A percentile compares a stretch with the other conserved stretches of the same genome.
Conservation (phyloP, 1,140 invertebrate species). For the Formica selysi region DNA sequence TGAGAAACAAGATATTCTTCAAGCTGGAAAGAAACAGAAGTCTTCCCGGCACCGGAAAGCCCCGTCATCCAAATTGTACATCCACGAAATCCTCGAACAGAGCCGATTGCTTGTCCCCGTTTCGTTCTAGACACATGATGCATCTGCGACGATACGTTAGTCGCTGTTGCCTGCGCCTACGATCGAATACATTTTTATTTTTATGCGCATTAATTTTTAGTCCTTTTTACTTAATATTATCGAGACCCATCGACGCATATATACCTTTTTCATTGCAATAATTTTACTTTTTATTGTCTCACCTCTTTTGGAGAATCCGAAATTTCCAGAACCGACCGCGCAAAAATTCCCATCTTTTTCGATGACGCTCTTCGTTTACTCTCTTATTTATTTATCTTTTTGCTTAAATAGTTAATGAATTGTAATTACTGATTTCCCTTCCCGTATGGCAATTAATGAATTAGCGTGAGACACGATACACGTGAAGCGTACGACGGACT, state of each 20-base stretch:
- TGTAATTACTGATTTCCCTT: too few species aligned
- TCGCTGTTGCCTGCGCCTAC: conserved; percentile 81
- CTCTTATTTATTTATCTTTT: background rate
- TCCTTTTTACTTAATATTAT: background rate
- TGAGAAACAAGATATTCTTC: conserved; percentile 77
- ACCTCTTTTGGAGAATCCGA: conserved; percentile 27
- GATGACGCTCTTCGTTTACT: background rate
- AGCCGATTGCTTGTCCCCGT: conserved; percentile 95
- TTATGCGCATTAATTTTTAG: background rate
- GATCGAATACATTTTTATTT: background rate
- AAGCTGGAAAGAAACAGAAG: conserved; percentile 95
- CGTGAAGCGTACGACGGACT: conserved; percentile 42
- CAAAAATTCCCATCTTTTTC: conserved; percentile 2
- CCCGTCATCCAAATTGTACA: conserved; percentile 99
- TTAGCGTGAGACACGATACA: conserved; percentile 31
- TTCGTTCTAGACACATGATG: conserved; percentile 97
- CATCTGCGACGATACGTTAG: conserved; percentile 96
- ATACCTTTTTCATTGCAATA: background rate
- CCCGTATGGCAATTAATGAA: conserved; percentile 15
- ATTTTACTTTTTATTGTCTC: conserved; percentile 26
- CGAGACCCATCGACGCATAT: background rate
- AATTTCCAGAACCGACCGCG: background rate
- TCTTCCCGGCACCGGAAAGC: conserved; percentile 98
- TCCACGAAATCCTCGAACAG: conserved; percentile 95
- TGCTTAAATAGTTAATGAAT: too few species aligned